These are phyloP conservation scores for Phocoena phocoena DNA, from an alignment of 2,113 vertebrate genomes.

Conservation along the genomic window DNA sequence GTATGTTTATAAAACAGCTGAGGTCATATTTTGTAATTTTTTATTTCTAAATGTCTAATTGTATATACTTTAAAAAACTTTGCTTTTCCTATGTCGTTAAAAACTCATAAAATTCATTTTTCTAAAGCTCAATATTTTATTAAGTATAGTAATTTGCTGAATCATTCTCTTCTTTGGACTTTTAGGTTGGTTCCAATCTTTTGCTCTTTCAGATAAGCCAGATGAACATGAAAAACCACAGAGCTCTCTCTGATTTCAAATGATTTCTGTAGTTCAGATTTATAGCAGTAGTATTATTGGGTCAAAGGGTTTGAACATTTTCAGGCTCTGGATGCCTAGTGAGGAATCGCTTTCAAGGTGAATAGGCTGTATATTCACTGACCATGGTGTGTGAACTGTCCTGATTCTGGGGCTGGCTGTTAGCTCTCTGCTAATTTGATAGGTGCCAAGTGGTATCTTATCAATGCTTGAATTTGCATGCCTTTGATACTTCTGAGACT, in stretches of 20 bases:
- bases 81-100: neutral
- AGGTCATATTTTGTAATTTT: neutral
- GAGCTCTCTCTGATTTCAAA: neutral
- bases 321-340: neutral
- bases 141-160: neutral
- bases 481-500: neutral
- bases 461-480: neutral
- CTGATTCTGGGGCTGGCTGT: rapidly evolving
- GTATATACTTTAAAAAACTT: neutral
- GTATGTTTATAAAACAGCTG: neutral
- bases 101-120: neutral
- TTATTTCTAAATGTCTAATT: neutral
- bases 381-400: rapidly evolving
- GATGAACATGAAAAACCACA: neutral
- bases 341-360: neutral
- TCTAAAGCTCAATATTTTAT: neutral
- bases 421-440: neutral
- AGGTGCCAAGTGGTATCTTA: neutral
- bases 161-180: neutral
- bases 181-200: neutral
- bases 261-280: neutral
- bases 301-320: neutral
- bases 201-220: neutral
- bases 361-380: rapidly evolving
- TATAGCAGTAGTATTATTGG: neutral